Evolutionary conservation across 2,113 vertebrate genomes (phyloP).

Genomic region (Notiomystis cincta): DNA sequence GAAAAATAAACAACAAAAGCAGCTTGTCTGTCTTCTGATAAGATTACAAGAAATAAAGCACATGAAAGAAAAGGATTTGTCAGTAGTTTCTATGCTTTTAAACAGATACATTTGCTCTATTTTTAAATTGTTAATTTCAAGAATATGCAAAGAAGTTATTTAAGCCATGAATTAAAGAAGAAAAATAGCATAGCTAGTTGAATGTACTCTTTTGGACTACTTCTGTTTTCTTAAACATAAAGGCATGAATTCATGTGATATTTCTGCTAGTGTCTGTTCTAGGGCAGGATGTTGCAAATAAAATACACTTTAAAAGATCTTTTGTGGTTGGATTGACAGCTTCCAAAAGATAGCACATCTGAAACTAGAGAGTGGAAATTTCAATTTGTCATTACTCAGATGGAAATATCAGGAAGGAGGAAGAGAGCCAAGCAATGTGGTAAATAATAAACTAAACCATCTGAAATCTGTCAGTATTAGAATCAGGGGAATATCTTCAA

Average conservation of each 20-base stretch:
- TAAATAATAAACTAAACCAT: neutral
- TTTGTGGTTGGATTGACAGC: neutral
- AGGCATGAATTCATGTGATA: neutral
- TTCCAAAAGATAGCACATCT: neutral
- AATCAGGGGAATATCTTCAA: neutral
- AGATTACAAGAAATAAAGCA: neutral
- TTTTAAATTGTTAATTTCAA: neutral
- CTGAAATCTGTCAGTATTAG: neutral
- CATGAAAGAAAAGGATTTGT: neutral
- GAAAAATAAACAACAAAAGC: neutral
- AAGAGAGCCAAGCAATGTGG: neutral
- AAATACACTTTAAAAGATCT: neutral
- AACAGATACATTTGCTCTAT: neutral
- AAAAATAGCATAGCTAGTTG: neutral
- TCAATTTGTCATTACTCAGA: neutral
- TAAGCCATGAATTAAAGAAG: neutral
- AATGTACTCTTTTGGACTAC: neutral
- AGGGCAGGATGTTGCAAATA: neutral
- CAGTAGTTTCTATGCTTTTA: neutral
- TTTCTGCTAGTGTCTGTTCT: neutral
- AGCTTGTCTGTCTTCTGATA: neutral
- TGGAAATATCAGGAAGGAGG: neutral
- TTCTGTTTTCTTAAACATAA: neutral
- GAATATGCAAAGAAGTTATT: neutral
- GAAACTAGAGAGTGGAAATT: slow-evolving; percentile 4